Evolutionary conservation across 2,797 vertebrate genomes (phyloP).

Genomic region (Cryptoblepharus egeriae): DNA sequence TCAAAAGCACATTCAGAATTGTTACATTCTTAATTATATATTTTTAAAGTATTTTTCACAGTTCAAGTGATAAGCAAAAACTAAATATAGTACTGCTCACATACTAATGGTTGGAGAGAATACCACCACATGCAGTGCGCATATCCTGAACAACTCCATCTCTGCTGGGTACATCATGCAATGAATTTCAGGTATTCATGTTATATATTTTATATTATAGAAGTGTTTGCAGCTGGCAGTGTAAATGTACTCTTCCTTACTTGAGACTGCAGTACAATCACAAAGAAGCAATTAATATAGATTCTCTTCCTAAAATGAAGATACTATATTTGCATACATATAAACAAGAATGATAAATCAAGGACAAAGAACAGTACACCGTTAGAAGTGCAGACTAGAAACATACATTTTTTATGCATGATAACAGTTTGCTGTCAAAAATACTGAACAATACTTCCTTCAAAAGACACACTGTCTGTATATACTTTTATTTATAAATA

Average conservation of each 20-base stretch:
- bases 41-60: slow-evolving; percentile 56
- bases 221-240: background rate
- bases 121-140: slow-evolving; percentile 44
- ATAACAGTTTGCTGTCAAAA: slow-evolving; percentile 61
- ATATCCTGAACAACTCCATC: slow-evolving; percentile 4
- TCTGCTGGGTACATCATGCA: background rate
- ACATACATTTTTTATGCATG: slow-evolving; percentile 40
- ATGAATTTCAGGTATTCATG: background rate
- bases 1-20: background rate
- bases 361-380: slow-evolving; percentile 28
- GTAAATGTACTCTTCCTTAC: background rate
- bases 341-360: background rate
- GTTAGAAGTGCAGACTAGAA: background rate
- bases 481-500: slow-evolving; percentile 71
- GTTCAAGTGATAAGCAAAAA: slow-evolving; percentile 54
- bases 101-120: slow-evolving; percentile 42
- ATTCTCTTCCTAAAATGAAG: slow-evolving; percentile 15
- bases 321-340: slow-evolving; percentile 41
- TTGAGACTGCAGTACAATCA: background rate
- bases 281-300: slow-evolving; percentile 19
- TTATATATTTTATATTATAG: background rate
- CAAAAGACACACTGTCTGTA: background rate
- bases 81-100: slow-evolving; percentile 59
- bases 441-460: slow-evolving; percentile 53
- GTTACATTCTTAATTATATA: slow-evolving; percentile 18